A percentile compares a stretch with the other conserved stretches of the same genome.
Conservation (phyloP, 2,888 invertebrate species). For the Globia sparganii region DNA sequence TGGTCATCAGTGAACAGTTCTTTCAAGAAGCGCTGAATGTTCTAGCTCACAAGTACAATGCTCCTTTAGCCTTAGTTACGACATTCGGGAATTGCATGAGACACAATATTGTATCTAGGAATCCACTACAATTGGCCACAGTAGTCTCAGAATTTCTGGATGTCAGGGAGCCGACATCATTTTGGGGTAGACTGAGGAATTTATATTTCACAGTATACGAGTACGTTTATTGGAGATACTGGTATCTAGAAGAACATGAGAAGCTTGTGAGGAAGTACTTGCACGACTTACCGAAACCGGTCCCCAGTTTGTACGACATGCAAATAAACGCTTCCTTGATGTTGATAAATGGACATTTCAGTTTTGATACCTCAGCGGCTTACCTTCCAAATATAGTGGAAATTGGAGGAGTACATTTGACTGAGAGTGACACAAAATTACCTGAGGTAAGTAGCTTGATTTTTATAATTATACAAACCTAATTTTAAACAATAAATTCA, state of each 20-base stretch:
- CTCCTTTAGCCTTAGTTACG: constrained; percentile 82
- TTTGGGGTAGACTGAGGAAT: constrained; percentile 88
- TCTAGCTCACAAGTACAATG: constrained; percentile 85
- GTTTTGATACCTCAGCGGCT: constrained; percentile 85
- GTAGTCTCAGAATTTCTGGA: constrained; percentile 81
- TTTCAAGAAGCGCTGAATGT: constrained; percentile 85
- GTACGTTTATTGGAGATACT: constrained; percentile 82
- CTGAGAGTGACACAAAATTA: constrained; percentile 75
- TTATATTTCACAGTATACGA: constrained; percentile 84
- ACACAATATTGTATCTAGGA: constrained; percentile 80
- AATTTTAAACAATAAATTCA: background rate
- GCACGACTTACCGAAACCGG: constrained; percentile 77
- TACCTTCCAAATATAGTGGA: constrained; percentile 90
- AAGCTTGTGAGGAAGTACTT: constrained; percentile 80
- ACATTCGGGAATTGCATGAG: constrained; percentile 86
- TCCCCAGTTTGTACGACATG: constrained; percentile 82
- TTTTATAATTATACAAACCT: background rate
- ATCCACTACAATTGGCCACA: constrained; percentile 84
- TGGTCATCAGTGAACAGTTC: constrained; percentile 88
- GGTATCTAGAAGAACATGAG: constrained; percentile 83
- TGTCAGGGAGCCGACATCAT: constrained; percentile 86
- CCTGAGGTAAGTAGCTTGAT: constrained; percentile 74
- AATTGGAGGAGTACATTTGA: constrained; percentile 90
- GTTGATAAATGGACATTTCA: constrained; percentile 88
- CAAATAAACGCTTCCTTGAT: constrained; percentile 84